These are phyloP conservation scores for Cactoblastis cactorum DNA, from an alignment of 2,888 invertebrate species.

Conservation along the genomic window DNA sequence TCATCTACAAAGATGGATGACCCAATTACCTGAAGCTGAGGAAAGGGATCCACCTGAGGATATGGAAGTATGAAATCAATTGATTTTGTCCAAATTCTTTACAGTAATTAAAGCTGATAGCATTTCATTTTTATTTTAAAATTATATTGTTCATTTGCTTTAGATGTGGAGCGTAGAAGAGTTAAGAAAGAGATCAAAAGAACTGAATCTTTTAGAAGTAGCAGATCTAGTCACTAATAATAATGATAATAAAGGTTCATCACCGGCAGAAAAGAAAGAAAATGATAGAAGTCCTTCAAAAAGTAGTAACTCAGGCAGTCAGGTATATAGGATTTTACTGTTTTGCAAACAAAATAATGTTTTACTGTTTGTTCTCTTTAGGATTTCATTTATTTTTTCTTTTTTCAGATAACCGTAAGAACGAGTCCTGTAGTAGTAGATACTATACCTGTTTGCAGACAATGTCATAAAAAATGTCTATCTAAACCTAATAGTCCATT, in stretches of 20 bases:
- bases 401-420: constrained; percentile 85
- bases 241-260: constrained; percentile 49
- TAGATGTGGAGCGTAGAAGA: constrained; percentile 86
- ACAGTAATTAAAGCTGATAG: not conserved
- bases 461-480: constrained; percentile 88
- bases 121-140: too few relatives aligned
- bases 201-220: constrained; percentile 80
- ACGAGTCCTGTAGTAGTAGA: constrained; percentile 87
- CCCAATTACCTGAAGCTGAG: constrained; percentile 83
- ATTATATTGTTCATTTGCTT: constrained; percentile 1
- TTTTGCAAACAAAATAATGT: not conserved
- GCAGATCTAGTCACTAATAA: constrained; percentile 56
- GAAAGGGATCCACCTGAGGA: constrained; percentile 75
- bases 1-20: constrained; percentile 91
- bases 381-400: not conserved
- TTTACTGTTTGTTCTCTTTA: not conserved
- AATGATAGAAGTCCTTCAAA: constrained; percentile 84
- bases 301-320: constrained; percentile 88
- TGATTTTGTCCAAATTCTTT: not conserved
- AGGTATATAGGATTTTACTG: constrained; percentile 77
- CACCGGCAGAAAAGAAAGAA: constrained; percentile 69
- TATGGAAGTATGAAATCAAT: constrained; percentile 62
- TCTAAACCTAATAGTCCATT: constrained; percentile 77
- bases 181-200: constrained; percentile 83
- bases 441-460: constrained; percentile 85